Evolutionary conservation across 2,113 vertebrate genomes (phyloP).

Genomic region (Crotalus tigris): DNA sequence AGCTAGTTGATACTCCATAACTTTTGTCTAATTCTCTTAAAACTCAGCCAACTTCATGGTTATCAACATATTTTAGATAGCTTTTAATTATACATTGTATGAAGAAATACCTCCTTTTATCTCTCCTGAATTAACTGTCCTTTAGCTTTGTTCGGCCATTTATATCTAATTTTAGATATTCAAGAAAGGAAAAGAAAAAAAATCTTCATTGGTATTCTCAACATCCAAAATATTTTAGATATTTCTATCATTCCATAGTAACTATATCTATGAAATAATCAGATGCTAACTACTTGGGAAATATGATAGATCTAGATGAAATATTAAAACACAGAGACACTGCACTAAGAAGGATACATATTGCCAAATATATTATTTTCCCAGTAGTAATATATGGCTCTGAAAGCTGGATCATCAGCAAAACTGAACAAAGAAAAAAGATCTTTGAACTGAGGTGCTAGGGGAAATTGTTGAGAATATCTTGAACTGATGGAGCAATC

Average conservation of each 20-base stretch:
- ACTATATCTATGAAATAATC: not conserved
- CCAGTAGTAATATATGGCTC: not conserved
- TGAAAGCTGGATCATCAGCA: not conserved
- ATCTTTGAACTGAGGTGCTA: not conserved
- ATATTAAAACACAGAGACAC: not conserved
- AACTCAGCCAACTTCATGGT: not conserved
- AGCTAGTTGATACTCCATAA: not conserved
- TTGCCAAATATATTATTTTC: not conserved
- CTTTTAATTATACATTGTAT: not conserved
- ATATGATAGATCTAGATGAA: not conserved
- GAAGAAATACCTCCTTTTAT: not conserved
- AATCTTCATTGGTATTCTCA: not conserved
- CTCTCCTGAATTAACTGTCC: not conserved
- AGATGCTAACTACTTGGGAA: not conserved
- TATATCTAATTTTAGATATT: not conserved
- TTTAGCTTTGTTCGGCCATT: not conserved
- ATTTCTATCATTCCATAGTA: not conserved
- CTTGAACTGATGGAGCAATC: not conserved
- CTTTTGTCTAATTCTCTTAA: not conserved
- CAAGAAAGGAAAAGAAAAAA: not conserved
- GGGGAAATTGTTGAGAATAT: not conserved
- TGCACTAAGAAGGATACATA: not conserved
- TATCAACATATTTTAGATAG: not conserved
- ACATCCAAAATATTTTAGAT: not conserved
- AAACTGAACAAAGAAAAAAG: not conserved